These are phyloP conservation scores for Lepus americanus DNA, from an alignment of 2,113 vertebrate genomes.

Conservation along the genomic window DNA sequence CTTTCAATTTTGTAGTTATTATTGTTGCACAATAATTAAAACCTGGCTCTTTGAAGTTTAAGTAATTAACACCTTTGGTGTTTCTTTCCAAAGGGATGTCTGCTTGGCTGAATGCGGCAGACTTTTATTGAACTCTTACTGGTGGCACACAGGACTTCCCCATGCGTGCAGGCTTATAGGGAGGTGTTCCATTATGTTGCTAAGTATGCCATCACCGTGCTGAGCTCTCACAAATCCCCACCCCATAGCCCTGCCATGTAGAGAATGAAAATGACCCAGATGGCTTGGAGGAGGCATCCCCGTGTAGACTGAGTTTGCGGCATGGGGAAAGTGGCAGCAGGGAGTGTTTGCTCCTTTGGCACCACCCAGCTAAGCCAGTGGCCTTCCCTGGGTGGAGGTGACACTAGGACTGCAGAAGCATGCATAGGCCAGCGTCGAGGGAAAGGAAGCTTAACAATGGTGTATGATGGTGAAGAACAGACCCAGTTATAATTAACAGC, in stretches of 20 bases:
- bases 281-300: not conserved
- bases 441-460: not conserved
- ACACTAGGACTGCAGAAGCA: not conserved
- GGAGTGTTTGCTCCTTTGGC: fast-evolving
- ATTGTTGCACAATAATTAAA: slow-evolving; percentile 50
- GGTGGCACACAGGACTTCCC: slow-evolving; percentile 36
- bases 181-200: slow-evolving; percentile 60
- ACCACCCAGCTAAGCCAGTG: not conserved
- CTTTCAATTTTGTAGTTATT: slow-evolving; percentile 21
- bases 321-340: not conserved
- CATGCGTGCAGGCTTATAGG: not conserved
- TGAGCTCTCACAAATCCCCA: not conserved
- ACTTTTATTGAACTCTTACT: slow-evolving; percentile 74
- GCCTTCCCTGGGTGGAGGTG: not conserved
- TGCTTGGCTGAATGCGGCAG: slow-evolving; percentile 49
- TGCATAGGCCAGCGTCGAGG: not conserved
- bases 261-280: not conserved
- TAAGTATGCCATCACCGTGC: slow-evolving; percentile 36
- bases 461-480: not conserved
- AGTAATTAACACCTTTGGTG: slow-evolving; percentile 73
- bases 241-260: not conserved
- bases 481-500: not conserved
- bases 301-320: not conserved
- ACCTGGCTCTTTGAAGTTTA: not conserved
- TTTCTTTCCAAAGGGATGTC: slow-evolving; percentile 46